These are phyloP conservation scores for Zosterops lateralis DNA, from an alignment of 2,113 vertebrate species.

Conservation along the genomic window DNA sequence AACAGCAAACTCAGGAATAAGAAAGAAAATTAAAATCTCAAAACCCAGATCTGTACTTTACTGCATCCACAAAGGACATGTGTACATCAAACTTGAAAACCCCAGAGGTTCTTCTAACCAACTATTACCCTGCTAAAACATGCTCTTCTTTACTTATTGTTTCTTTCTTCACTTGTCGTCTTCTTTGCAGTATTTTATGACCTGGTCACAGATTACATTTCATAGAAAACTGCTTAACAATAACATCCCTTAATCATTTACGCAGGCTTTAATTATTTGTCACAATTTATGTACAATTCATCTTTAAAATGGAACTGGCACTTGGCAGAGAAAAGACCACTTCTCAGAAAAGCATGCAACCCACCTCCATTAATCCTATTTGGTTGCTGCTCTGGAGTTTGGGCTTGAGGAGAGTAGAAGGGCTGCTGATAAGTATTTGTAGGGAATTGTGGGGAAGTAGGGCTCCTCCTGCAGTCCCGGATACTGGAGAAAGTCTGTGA, in stretches of 20 bases:
- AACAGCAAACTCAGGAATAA: background rate
- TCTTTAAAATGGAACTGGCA: background rate
- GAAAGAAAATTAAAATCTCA: background rate
- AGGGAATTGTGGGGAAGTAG: slow-evolving; percentile 84
- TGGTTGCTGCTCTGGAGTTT: slow-evolving; percentile 78
- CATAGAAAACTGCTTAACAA: background rate
- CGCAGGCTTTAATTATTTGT: background rate
- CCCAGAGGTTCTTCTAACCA: background rate
- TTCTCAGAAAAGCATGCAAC: background rate
- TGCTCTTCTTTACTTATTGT: background rate
- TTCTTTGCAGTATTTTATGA: background rate
- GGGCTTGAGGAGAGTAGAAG: slow-evolving; percentile 80
- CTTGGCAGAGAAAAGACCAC: background rate
- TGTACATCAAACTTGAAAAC: background rate
- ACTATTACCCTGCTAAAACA: background rate
- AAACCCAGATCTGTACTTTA: background rate
- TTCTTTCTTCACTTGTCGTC: background rate
- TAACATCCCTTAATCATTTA: background rate
- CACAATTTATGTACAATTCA: background rate
- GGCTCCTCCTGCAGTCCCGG: slow-evolving; percentile 88
- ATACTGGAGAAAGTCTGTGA: slow-evolving; percentile 96
- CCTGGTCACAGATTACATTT: background rate
- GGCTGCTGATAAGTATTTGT: slow-evolving; percentile 81
- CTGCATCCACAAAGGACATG: background rate
- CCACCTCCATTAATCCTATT: slow-evolving; percentile 86